These are phyloP conservation scores for Enteromius radiatus DNA, from an alignment of 2,797 vertebrate species.

Conservation along the genomic window DNA sequence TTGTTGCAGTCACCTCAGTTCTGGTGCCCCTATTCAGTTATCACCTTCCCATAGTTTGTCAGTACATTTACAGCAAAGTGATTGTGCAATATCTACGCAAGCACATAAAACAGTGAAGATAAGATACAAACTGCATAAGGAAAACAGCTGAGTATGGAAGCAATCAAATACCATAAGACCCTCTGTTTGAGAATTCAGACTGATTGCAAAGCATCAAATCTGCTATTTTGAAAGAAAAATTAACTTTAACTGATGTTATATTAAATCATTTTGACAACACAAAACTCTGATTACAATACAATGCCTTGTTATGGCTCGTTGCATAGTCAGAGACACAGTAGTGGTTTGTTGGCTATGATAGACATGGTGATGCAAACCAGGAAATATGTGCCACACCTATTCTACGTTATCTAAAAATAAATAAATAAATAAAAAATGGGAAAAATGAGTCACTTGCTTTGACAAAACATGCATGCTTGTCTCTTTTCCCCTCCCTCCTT, in stretches of 20 bases:
- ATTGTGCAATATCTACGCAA: not conserved
- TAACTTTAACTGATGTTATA: no score
- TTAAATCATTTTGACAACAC: not conserved
- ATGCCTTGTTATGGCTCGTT: not conserved
- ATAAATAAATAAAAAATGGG: not conserved
- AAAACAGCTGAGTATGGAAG: not conserved
- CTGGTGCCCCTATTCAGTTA: not conserved
- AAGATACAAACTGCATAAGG: no score
- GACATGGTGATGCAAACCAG: not conserved
- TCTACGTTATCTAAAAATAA: conserved; percentile 17
- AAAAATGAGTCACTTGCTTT: conserved; percentile 18
- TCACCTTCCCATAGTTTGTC: not conserved
- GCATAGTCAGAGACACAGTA: not conserved
- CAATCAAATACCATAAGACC: not conserved
- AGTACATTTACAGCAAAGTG: not conserved
- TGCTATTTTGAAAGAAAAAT: not conserved
- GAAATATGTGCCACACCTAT: conserved; percentile 7
- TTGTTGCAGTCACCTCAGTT: not conserved
- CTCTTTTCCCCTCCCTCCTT: not conserved
- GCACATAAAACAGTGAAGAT: not conserved
- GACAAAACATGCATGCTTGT: conserved; percentile 5
- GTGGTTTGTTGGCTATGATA: not conserved
- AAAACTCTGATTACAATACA: not conserved
- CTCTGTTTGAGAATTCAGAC: not conserved
- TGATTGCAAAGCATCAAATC: not conserved